Evolutionary conservation across 2,888 invertebrate species (phyloP).

Genomic region (Yponomeuta cagnagella): DNA sequence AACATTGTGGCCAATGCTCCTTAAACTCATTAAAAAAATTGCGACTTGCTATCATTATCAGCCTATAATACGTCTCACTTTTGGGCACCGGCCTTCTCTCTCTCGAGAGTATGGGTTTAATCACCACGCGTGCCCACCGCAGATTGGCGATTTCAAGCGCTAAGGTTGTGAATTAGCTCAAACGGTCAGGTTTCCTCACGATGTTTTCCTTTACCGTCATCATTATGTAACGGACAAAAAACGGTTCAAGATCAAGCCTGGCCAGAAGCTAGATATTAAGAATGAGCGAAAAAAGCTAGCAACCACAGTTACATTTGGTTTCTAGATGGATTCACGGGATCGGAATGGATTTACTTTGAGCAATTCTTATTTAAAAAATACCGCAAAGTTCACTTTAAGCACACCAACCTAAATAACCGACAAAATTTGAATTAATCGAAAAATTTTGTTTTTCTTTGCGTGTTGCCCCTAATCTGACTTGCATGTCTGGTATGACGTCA

Average conservation of each 20-base stretch:
- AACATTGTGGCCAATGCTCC: no score
- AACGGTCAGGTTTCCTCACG: no score
- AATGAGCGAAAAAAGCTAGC: conserved; percentile 14
- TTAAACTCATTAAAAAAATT: no score
- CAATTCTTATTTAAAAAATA: conserved; percentile 5
- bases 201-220: no score
- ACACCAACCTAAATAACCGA: neutral
- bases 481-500: neutral
- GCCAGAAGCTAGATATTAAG: neutral
- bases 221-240: no score
- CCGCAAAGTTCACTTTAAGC: neutral
- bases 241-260: neutral
- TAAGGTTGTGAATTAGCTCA: no score
- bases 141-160: no score
- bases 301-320: conserved; percentile 11
- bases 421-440: neutral
- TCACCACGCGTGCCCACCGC: no score
- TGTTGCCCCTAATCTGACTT: neutral
- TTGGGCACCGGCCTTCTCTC: no score
- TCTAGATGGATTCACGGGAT: conserved; percentile 13
- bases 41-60: no score
- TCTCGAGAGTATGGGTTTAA: no score
- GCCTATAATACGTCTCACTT: no score
- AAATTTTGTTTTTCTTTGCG: neutral
- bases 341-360: conserved; percentile 16